Conservation (phyloP, 2,113 vertebrate genomes). For the Brachypodius melanocephalos region DNA sequence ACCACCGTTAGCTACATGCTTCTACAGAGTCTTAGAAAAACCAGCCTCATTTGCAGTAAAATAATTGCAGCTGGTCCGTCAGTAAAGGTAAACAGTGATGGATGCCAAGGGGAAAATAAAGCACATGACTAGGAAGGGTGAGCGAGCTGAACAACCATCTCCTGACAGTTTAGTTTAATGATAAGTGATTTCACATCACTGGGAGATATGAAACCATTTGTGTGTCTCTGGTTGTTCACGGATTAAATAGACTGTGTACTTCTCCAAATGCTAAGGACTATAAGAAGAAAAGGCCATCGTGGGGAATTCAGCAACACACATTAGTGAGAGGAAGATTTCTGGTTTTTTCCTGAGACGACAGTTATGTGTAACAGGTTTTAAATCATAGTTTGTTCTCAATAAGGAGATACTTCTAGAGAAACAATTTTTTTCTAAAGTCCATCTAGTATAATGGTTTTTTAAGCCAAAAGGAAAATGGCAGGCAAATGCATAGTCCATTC, state of each 20-base stretch:
- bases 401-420: background rate
- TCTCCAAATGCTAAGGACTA: background rate
- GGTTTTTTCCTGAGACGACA: background rate
- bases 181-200: background rate
- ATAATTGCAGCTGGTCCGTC: background rate
- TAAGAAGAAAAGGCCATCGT: background rate
- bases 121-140: background rate
- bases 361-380: background rate
- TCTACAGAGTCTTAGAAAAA: background rate
- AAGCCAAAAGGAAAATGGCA: background rate
- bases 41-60: background rate
- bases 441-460: background rate
- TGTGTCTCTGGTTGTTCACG: background rate
- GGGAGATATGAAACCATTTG: background rate
- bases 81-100: background rate
- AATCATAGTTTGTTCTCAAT: background rate
- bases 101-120: background rate
- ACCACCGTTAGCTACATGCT: background rate
- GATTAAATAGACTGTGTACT: background rate
- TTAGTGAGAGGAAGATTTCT: background rate
- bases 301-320: background rate
- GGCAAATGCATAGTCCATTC: background rate
- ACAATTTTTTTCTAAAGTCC: background rate
- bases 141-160: background rate
- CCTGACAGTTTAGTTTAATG: background rate